Base-by-base conservation (phyloP, 2,113 vertebrate genomes). In the Nematolebias whitei region DNA sequence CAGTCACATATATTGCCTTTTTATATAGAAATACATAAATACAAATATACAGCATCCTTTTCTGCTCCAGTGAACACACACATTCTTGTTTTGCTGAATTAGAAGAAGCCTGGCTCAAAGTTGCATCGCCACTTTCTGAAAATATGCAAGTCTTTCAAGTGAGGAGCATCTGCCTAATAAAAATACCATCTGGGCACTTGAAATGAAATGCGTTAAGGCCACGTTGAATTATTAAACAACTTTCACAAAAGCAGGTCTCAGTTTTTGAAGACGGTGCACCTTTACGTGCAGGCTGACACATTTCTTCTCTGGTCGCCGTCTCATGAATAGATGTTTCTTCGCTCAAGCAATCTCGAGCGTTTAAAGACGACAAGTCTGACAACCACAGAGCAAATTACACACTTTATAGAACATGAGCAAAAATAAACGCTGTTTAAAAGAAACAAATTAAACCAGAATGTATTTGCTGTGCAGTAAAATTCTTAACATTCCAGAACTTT, bases 171-270 rank as follows among this genome's bases (percentile, higher is more conserved):
- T 78, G 76, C 73, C 74, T 79, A 88, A 88, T 87, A 91, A 85
- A 88, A 90, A 88, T 80, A 89, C 79, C 88, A 89, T 90, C 85
- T 87, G 87, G 86, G 74, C 61, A 82, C 82, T 84, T 84, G 71
- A 86, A 88, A 70, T 78, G 71, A 84, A 86, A 87, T 84, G 79
- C 79, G 91, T 83, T 86, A 85, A 78, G 80, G 89, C 81, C 10
- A 52, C 74, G 56, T 61, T 88, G 76, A 90, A 90, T 90, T 87
- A 90, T 90, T 87, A 68, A 90, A 83, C 80, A 85, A 78, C 82
- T 87, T 79, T 79, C 61, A 65, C 58, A 71, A 87, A 91, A 88
- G 43, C 68, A 63, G 19, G 35, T 71, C 78, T 76, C 71, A 74
- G 57, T 55, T 57, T 81, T 87, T 57, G 69, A 70, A 44, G 68